Evolutionary conservation across 2,797 vertebrate species (phyloP).

Genomic region (Eulemur mongoz): DNA sequence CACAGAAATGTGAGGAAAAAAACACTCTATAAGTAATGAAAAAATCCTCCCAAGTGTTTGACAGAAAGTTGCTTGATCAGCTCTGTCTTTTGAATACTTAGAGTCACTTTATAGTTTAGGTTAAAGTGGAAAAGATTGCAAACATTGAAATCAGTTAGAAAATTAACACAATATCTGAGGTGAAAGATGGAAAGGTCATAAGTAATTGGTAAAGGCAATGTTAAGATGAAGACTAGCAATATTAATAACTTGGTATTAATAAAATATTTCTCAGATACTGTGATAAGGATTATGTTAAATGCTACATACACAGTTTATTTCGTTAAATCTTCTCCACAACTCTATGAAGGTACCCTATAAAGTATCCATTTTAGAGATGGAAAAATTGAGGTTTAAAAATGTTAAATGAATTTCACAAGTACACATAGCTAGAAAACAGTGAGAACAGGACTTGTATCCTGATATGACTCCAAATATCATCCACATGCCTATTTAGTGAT

Average conservation of each 20-base stretch:
- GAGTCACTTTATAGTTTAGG: not conserved
- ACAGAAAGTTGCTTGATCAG: not conserved
- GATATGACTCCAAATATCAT: not conserved
- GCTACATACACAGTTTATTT: not conserved
- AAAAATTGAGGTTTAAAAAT: not conserved
- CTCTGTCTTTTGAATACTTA: not conserved
- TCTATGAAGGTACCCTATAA: not conserved
- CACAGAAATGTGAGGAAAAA: not conserved
- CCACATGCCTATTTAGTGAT: not conserved
- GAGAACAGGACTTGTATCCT: not conserved
- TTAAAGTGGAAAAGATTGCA: not conserved
- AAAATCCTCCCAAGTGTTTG: not conserved
- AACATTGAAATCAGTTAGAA: slow-evolving; percentile 21
- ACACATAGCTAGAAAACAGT: not conserved
- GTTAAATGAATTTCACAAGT: not conserved
- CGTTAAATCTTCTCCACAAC: slow-evolving; percentile 5
- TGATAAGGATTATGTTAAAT: not conserved
- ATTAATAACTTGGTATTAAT: not conserved
- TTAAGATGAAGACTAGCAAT: slow-evolving; percentile 10
- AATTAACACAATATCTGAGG: not conserved
- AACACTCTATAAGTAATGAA: slow-evolving; percentile 30
- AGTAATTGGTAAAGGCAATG: not conserved
- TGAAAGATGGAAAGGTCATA: not conserved
- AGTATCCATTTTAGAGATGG: not conserved
- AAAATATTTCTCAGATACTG: slow-evolving; percentile 29